Percentiles rank a stretch among this genome's conserved stretches.
phyloP scores from a whole-genome alignment of 2,888 invertebrate species.

The Gisinianus flammeolus region DNA sequence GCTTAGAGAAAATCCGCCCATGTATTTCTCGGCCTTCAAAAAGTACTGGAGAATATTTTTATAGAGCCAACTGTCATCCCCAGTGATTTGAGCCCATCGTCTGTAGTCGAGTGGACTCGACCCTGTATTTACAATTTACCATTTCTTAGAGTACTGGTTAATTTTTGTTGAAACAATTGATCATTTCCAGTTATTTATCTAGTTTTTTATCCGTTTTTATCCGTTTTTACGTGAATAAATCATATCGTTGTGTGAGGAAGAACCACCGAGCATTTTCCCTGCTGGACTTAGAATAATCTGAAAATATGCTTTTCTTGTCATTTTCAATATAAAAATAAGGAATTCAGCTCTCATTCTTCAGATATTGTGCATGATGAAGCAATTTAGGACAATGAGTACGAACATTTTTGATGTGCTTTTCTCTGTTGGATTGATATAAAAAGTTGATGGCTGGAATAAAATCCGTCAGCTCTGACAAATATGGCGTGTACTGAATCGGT shows the following conservation, averaged over 20 bases:
- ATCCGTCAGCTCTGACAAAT: not conserved
- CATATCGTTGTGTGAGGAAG: constrained; percentile 12
- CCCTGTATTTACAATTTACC: too few species aligned
- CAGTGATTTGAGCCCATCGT: not conserved
- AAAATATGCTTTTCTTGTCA: not conserved
- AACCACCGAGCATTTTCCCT: constrained; percentile 14
- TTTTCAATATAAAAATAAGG: too few species aligned
- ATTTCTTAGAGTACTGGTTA: not conserved
- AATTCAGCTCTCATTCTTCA: too few species aligned
- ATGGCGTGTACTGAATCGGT: not conserved
- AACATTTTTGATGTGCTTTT: not conserved
- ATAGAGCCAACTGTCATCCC: not conserved
- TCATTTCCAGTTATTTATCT: not conserved
- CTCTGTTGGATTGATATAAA: not conserved
- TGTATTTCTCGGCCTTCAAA: not conserved
- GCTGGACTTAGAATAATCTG: not conserved
- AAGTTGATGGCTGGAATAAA: not conserved
- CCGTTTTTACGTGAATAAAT: not conserved
- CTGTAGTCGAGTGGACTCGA: not conserved
- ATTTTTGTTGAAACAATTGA: not conserved
- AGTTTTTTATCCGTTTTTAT: not conserved
- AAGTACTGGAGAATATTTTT: not conserved
- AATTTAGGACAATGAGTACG: too few species aligned
- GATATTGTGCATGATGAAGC: too few species aligned
- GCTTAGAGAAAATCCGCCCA: not conserved